Conservation (phyloP, 2,797 vertebrate species). For the Mus caroli region DNA sequence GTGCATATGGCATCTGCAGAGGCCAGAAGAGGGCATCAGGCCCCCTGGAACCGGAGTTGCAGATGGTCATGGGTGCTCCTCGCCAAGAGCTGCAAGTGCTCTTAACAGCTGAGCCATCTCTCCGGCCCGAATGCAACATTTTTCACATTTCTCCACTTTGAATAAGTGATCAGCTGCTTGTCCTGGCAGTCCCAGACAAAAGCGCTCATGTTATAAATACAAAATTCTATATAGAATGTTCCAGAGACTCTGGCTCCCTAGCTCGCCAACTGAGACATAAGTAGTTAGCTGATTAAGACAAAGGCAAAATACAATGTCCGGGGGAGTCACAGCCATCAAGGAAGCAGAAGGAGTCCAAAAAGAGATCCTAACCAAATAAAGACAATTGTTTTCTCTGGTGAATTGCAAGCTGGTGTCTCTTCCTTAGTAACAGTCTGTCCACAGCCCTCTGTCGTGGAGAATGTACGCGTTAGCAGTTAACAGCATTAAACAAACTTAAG, state of each 20-base stretch:
- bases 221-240: slow-evolving; percentile 60
- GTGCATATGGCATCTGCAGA: not conserved
- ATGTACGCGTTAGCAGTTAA: slow-evolving; percentile 51
- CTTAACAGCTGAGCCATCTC: not conserved
- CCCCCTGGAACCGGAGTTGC: not conserved
- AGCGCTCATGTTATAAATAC: slow-evolving; percentile 21
- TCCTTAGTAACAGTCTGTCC: slow-evolving; percentile 51
- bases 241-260: slow-evolving; percentile 47
- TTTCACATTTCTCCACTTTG: slow-evolving; percentile 56
- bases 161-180: slow-evolving; percentile 63
- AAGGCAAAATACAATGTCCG: slow-evolving; percentile 30
- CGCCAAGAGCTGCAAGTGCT: not conserved
- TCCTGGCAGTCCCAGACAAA: slow-evolving; percentile 43
- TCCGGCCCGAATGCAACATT: not conserved
- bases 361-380: slow-evolving; percentile 63
- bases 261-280: slow-evolving; percentile 22
- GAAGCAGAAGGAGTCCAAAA: slow-evolving; percentile 66
- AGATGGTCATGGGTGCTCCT: not conserved
- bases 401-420: slow-evolving; percentile 57
- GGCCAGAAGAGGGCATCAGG: not conserved
- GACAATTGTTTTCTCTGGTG: slow-evolving; percentile 65
- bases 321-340: slow-evolving; percentile 8
- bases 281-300: slow-evolving; percentile 30
- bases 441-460: slow-evolving; percentile 28
- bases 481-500: slow-evolving; percentile 61